Evolutionary conservation across 2,113 vertebrate species (phyloP).

Genomic region (Saguinus midas): DNA sequence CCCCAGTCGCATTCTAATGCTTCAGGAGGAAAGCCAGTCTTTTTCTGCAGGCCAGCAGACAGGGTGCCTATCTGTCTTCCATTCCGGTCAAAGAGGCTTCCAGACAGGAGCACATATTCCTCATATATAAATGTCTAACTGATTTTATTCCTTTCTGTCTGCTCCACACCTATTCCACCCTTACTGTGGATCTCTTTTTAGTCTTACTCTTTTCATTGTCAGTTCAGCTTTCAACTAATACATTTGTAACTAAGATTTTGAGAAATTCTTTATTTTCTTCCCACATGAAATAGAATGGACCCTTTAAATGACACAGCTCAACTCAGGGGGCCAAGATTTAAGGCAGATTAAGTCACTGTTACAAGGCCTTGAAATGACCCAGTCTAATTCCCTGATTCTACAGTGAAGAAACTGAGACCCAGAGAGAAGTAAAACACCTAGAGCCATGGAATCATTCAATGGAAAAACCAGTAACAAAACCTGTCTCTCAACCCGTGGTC

Average conservation of each 20-base stretch:
- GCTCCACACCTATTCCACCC: not conserved
- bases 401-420: not conserved
- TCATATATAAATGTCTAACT: not conserved
- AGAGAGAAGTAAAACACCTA: not conserved
- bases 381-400: not conserved
- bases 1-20: not conserved
- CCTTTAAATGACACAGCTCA: not conserved
- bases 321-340: not conserved
- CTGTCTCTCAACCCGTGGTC: not conserved
- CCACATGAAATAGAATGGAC: not conserved
- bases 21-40: not conserved
- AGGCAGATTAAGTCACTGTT: not conserved
- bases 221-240: not conserved
- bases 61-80: not conserved
- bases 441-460: not conserved
- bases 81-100: not conserved
- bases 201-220: not conserved
- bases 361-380: not conserved
- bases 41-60: not conserved
- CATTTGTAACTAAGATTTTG: not conserved
- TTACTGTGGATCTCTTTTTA: not conserved
- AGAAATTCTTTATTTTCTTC: not conserved
- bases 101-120: not conserved
- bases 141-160: not conserved
- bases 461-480: not conserved